phyloP scores from a whole-genome alignment of 2,888 invertebrate genomes.

The Microdon myrmicae region DNA sequence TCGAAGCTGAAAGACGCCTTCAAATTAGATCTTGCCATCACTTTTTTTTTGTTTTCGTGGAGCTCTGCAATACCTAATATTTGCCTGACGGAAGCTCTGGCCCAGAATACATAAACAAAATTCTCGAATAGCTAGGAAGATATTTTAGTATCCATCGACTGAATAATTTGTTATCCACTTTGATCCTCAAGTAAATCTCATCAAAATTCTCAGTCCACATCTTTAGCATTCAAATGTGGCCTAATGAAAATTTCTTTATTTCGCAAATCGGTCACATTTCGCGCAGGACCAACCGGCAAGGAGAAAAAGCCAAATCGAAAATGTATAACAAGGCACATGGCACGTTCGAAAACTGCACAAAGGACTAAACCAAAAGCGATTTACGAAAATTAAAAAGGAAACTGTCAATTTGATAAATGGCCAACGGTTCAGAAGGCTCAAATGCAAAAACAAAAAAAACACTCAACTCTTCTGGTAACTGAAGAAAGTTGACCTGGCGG shows the following conservation, averaged over 20 bases:
- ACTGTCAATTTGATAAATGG: slow-evolving; percentile 50
- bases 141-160: too few species aligned
- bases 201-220: slow-evolving; percentile 42
- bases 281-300: slow-evolving; percentile 3
- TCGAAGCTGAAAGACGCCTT: too few species aligned
- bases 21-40: too few species aligned
- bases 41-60: too few species aligned
- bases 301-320: slow-evolving; percentile 13
- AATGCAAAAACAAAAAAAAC: slow-evolving; percentile 20
- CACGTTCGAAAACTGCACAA: slow-evolving; percentile 43
- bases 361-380: slow-evolving; percentile 50
- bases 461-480: neutral
- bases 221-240: slow-evolving; percentile 47
- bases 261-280: slow-evolving; percentile 27
- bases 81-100: too few species aligned
- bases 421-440: slow-evolving; percentile 14
- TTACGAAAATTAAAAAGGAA: slow-evolving; percentile 51
- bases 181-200: too few species aligned
- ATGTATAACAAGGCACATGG: slow-evolving; percentile 52
- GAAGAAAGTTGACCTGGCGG: neutral
- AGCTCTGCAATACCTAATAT: too few species aligned
- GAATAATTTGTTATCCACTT: too few species aligned
- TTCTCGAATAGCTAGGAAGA: too few species aligned
- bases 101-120: too few species aligned
- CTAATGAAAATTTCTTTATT: slow-evolving; percentile 47